A percentile compares a stretch with the other conserved stretches of the same genome.
These are phyloP conservation scores for Lagodon rhomboides DNA, from an alignment of 2,797 vertebrate genomes.

Conservation along the genomic window DNA sequence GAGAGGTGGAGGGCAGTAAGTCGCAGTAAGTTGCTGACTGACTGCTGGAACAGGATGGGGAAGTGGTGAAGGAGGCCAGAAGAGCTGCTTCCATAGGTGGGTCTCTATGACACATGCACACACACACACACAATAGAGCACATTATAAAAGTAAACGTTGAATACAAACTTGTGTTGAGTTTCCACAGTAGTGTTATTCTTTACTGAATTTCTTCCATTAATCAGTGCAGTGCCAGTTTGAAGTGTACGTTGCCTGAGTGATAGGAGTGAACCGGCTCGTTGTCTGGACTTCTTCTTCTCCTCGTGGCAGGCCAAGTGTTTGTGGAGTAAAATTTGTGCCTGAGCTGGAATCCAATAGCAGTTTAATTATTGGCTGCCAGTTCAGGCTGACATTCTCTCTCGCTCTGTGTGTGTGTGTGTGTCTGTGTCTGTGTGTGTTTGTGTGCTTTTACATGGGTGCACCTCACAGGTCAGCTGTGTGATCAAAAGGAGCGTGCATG, in stretches of 20 bases:
- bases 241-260: neutral
- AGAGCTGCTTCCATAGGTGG: constrained; percentile 79
- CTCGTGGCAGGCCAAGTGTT: constrained; percentile 29
- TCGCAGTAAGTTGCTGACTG: constrained; percentile 76
- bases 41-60: constrained; percentile 83
- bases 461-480: constrained; percentile 19
- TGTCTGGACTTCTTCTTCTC: constrained; percentile 48
- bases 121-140: constrained; percentile 52
- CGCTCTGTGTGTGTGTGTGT: neutral
- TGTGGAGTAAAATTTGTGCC: constrained; percentile 30
- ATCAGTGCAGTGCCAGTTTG: constrained; percentile 49
- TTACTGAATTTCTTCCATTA: constrained; percentile 52
- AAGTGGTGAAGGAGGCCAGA: constrained; percentile 79
- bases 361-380: constrained; percentile 59
- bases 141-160: constrained; percentile 49
- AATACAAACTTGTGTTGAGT: constrained; percentile 38
- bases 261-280: constrained; percentile 9
- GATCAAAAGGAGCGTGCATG: constrained; percentile 17
- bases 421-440: constrained; percentile 31
- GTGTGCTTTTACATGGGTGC: constrained; percentile 25
- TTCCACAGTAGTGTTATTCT: constrained; percentile 61
- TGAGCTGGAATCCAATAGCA: constrained; percentile 53
- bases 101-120: constrained; percentile 45
- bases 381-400: neutral
- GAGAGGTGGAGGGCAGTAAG: constrained; percentile 67